These are phyloP conservation scores for Pollachius pollachius DNA, from an alignment of 2,113 vertebrate species.

Conservation along the genomic window DNA sequence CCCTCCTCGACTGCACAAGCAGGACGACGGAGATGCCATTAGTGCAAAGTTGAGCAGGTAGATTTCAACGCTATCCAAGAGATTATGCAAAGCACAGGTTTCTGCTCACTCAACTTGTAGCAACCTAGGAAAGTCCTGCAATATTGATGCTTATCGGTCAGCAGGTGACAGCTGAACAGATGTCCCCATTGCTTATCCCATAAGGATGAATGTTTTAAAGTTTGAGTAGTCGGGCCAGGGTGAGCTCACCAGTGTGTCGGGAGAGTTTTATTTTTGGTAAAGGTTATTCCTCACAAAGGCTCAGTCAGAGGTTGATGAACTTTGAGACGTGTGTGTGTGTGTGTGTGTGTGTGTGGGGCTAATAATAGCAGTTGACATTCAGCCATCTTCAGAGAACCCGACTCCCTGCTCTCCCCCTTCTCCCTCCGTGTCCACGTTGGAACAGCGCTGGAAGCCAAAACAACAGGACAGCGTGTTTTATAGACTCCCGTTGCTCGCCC, in stretches of 20 bases:
- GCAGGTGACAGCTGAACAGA: constrained; percentile 10
- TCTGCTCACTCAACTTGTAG: constrained; percentile 13
- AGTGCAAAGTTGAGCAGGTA: constrained; percentile 28
- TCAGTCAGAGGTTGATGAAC: neutral
- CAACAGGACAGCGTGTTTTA: constrained; percentile 16
- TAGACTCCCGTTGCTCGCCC: neutral
- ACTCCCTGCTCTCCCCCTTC: constrained; percentile 31
- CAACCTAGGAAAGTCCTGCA: constrained; percentile 32
- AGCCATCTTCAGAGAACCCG: constrained; percentile 53
- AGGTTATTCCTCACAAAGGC: constrained; percentile 7
- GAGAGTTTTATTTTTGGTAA: constrained; percentile 8
- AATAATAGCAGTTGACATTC: constrained; percentile 61
- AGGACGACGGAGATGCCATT: constrained; percentile 1
- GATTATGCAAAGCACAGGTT: constrained; percentile 14
- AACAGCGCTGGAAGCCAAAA: constrained; percentile 33
- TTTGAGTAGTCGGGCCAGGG: constrained; percentile 10
- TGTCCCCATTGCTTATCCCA: neutral
- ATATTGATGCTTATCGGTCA: constrained; percentile 39
- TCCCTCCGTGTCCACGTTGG: constrained; percentile 37
- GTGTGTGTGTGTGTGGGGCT: constrained; percentile 24
- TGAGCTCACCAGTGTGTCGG: constrained; percentile 25
- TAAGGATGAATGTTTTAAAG: constrained; percentile 28
- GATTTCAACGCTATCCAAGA: constrained; percentile 1
- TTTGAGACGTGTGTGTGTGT: neutral
- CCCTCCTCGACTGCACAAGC: neutral